Percentiles rank a stretch among this genome's conserved stretches.
phyloP scores from a whole-genome alignment of 2,797 vertebrate species.

The Pangasius sanitwongsei region DNA sequence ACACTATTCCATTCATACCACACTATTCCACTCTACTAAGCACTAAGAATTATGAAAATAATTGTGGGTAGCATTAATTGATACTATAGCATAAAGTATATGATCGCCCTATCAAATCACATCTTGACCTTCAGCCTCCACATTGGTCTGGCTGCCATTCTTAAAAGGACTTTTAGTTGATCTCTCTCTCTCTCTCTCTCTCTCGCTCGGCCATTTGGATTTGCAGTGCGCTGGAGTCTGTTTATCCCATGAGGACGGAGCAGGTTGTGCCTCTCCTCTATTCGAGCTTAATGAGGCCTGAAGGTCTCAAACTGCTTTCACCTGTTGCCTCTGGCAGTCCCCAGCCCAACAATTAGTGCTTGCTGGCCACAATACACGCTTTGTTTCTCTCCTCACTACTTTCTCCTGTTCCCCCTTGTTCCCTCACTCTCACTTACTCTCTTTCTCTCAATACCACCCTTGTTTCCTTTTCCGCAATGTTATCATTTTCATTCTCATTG shows the following conservation, averaged over 20 bases:
- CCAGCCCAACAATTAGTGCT: constrained; percentile 74
- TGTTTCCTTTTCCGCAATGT: constrained; percentile 18
- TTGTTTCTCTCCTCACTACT: constrained; percentile 66
- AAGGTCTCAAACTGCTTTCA: constrained; percentile 80
- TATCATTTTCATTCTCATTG: constrained; percentile 3
- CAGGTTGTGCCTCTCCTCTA: constrained; percentile 29
- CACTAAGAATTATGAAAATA: neutral
- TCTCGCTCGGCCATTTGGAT: neutral
- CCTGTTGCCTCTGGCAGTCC: constrained; percentile 81
- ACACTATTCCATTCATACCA: neutral
- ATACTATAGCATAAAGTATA: neutral
- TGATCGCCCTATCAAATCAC: neutral
- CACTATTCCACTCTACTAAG: neutral
- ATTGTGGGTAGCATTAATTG: neutral
- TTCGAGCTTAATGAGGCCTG: constrained; percentile 73
- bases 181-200: constrained; percentile 17
- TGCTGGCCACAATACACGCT: constrained; percentile 74
- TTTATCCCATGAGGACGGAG: constrained; percentile 14
- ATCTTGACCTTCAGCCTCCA: neutral
- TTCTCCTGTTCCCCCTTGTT: constrained; percentile 60
- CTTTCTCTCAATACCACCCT: constrained; percentile 24
- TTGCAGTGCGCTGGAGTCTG: constrained; percentile 27
- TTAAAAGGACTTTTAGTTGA: neutral
- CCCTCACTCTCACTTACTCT: constrained; percentile 60
- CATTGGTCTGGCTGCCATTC: neutral